Evolutionary conservation across 2,888 invertebrate genomes (phyloP), one percentile per base, ranked within the genome.

Genomic region (Nowickia ferox): DNA sequence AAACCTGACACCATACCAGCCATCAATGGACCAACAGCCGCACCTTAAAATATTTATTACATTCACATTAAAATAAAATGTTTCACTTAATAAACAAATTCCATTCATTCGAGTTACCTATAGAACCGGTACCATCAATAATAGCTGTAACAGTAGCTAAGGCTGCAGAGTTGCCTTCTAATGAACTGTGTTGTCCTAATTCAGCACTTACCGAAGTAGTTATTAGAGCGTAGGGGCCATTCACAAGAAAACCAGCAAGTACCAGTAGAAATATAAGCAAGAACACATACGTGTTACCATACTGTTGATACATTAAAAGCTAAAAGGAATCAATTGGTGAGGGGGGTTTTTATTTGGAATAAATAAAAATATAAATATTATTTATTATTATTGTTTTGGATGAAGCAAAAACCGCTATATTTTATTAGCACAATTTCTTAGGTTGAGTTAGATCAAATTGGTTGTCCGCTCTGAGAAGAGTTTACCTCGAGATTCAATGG

Each of bases 121-220:
- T 92, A 3, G 92, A 92, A 9, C 99, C 98, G 0, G 98, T 98
- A 63, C 99, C 99, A 93, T 99, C 99, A 63, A 99, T 98, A 89
- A 99, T 98, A 30, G 98, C 98, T 0, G 98, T 98, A n/a, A 99
- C 98, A 0, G 99, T 99, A 9, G 99, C 98, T 83, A 99, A 93
- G 8, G 98, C 99, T 91, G 96, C 96, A 0, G 97, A 93, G 93
- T 97, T 97, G 2, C 97, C 97, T 72, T 96, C 95, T 76, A 98
- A 93, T 84, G 96, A 96, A 87, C 95, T 94, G 93, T 98, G 98
- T 0, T 97, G 97, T 17, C 99, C 94, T 9, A 99, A 94, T 91
- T 99, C 98, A 0, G 99, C 97, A 76, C 98, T 97, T 51, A 99
- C 98, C 0, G 98, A 98, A 0, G 99, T 99, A 4, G 99, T 99